Evolutionary conservation across 23 tunicate species (phyloP).

Genomic region (Styela clava): DNA sequence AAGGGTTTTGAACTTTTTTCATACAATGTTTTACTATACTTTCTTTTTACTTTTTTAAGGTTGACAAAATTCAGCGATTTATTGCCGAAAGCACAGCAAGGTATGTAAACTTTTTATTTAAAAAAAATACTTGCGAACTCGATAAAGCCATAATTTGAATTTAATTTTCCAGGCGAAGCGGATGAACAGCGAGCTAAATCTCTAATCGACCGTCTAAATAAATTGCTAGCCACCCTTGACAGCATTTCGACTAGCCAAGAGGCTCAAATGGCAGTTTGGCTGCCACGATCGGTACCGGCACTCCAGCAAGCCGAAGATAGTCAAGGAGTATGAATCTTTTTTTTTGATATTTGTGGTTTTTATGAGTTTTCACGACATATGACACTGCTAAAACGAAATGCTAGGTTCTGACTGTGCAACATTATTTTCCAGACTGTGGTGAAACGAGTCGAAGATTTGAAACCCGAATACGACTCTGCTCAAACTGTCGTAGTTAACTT

Average conservation of each 20-base stretch:
- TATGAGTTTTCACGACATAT: no score
- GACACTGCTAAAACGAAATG: no score
- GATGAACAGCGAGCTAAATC: slow-evolving; percentile 42
- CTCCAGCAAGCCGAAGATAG: slow-evolving; percentile 23
- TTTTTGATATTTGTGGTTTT: no score
- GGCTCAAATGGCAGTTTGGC: slow-evolving; percentile 17
- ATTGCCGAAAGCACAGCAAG: slow-evolving; percentile 78
- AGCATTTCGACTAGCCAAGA: slow-evolving; percentile 38
- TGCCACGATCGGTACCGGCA: slow-evolving; percentile 30
- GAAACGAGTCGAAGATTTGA: slow-evolving; percentile 43
- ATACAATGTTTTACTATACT: no score
- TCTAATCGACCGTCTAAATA: slow-evolving; percentile 38
- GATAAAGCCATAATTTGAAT: no score
- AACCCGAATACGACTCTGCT: slow-evolving; percentile 58
- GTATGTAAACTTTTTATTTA: slow-evolving; percentile 23
- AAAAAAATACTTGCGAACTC: no score
- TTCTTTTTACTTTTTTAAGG: slow-evolving; percentile 20
- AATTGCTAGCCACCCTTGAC: slow-evolving; percentile 40
- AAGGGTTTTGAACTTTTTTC: no score
- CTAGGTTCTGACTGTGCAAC: no score
- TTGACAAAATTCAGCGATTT: slow-evolving; percentile 37
- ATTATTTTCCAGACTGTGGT: slow-evolving; percentile 47
- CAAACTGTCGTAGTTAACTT: slow-evolving; percentile 69
- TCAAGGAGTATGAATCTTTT: slow-evolving; percentile 38
- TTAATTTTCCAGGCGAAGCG: slow-evolving; percentile 71